Base-by-base conservation (phyloP, 2,797 vertebrate species). In the Petrocephalus schoutedeni region DNA sequence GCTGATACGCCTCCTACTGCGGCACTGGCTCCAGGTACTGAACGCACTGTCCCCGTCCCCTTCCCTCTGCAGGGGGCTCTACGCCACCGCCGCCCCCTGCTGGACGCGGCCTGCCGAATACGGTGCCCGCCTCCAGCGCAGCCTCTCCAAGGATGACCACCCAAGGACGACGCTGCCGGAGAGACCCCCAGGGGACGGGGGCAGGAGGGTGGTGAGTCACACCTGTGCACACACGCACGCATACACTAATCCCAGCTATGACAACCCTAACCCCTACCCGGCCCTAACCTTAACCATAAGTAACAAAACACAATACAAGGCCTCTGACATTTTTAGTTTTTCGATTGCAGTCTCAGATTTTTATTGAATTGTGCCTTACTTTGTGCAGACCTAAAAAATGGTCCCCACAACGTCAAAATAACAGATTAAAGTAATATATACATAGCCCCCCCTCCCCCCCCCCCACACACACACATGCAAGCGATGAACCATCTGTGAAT, bases 111-210 rank as follows among this genome's bases (percentile, higher is more conserved):
- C 93, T 3, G 92, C 93, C 0, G 93, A 94, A 71, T 95, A 93
- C 84, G 96, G 95, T 9, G 93, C 94, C 54, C 96, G 96, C 92
- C 93, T 95, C 4, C 96, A 96, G 28, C 96, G 96, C 88, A 94
- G 95, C 53, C 94, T 97, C 89, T 97, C 97, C 21, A 98, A 98
- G 93, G 97, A 98, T 90, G 97, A 98, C 88, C 97, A 98, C 91
- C 92, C 97, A 91, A 98, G 98, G 92, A 64, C 98, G 95, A 97
- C 97, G 96, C 91, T 97, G 90, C 96, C 96, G 0, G 95, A 96
- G 90, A 98, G 94, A 92, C 95, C 96, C 28, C 93, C 95, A 2
- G 94, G 94, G 89, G 97, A 97, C 58, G 96, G 97, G 83, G 92
- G 96, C 82, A 95, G 93, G 92, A 96, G 95, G 89, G 98, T 97